phyloP scores from a whole-genome alignment of 2,888 invertebrate species.

The Drosophila melanocephala region DNA sequence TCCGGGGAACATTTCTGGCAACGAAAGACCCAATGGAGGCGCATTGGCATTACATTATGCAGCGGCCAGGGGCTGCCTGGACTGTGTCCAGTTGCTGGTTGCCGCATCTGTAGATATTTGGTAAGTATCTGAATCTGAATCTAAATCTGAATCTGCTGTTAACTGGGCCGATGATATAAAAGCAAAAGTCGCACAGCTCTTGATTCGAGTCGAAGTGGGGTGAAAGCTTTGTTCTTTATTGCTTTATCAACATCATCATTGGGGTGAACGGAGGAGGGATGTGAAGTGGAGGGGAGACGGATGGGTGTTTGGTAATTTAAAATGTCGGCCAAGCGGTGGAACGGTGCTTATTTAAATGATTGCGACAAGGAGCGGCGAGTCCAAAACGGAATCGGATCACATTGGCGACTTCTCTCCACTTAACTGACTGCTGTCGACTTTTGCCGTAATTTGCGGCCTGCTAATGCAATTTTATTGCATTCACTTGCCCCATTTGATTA shows the following conservation, averaged over 20 bases:
- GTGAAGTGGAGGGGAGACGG: too few species aligned
- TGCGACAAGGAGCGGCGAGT: slow-evolving; percentile 40
- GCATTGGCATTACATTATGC: slow-evolving; percentile 95
- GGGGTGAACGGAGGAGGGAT: background rate
- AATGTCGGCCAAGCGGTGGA: slow-evolving; percentile 31
- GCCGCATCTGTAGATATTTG: slow-evolving; percentile 92
- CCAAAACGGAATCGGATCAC: slow-evolving; percentile 31
- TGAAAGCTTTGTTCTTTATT: slow-evolving; percentile 59
- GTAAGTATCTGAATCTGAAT: slow-evolving; percentile 85
- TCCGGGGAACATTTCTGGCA: slow-evolving; percentile 84
- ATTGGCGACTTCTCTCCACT: slow-evolving; percentile 41
- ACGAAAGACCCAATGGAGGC: slow-evolving; percentile 86
- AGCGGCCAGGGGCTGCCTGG: slow-evolving; percentile 93
- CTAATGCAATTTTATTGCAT: slow-evolving; percentile 54
- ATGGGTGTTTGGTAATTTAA: background rate
- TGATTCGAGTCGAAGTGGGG: slow-evolving; percentile 25
- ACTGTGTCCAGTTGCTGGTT: slow-evolving; percentile 92
- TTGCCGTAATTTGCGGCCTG: slow-evolving; percentile 42
- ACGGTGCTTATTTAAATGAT: slow-evolving; percentile 52
- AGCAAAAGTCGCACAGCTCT: slow-evolving; percentile 45
- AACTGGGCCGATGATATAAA: slow-evolving; percentile 23
- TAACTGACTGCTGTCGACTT: slow-evolving; percentile 19
- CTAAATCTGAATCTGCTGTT: background rate
- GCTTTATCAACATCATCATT: background rate
- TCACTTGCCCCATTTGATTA: slow-evolving; percentile 53